Evolutionary conservation across 2,888 invertebrate species (phyloP).

Genomic region (Acleris emargana): DNA sequence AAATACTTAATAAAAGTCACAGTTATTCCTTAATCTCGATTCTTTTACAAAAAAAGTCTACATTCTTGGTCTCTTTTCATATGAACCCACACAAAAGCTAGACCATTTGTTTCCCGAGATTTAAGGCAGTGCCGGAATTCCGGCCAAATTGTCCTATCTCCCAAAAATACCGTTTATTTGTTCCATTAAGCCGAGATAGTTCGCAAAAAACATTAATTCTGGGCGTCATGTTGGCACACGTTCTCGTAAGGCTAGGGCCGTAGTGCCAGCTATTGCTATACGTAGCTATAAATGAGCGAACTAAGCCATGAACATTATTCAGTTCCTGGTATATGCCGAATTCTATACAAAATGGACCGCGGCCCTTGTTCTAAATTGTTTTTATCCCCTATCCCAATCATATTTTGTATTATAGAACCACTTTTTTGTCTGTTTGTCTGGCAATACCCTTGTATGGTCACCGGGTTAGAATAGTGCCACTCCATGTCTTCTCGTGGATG

Average conservation of each 20-base stretch:
- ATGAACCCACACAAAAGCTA: slow-evolving; percentile 1
- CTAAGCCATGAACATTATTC: no score
- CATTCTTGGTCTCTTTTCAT: neutral
- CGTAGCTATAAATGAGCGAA: neutral
- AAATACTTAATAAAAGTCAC: no score
- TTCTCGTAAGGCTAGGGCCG: neutral
- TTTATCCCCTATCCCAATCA: no score
- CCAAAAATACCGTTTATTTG: slow-evolving; percentile 57
- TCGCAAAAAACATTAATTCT: slow-evolving; percentile 77
- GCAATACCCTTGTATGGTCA: no score
- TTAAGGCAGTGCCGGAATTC: slow-evolving; percentile 24
- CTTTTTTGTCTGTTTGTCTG: no score
- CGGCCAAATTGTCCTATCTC: slow-evolving; percentile 53
- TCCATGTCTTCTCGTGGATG: no score
- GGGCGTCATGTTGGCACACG: slow-evolving; percentile 53
- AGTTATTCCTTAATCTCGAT: slow-evolving; percentile 6
- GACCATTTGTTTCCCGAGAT: slow-evolving; percentile 24
- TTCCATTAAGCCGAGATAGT: slow-evolving; percentile 70
- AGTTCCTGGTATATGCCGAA: no score
- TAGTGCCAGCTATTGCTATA: neutral
- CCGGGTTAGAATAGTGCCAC: no score
- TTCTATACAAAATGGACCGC: no score
- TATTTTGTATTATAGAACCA: no score
- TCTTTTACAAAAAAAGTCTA: slow-evolving; percentile 3
- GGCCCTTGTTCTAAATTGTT: no score